Conservation (phyloP, 2,888 invertebrate genomes). For the Sinhomidia bicolor region DNA sequence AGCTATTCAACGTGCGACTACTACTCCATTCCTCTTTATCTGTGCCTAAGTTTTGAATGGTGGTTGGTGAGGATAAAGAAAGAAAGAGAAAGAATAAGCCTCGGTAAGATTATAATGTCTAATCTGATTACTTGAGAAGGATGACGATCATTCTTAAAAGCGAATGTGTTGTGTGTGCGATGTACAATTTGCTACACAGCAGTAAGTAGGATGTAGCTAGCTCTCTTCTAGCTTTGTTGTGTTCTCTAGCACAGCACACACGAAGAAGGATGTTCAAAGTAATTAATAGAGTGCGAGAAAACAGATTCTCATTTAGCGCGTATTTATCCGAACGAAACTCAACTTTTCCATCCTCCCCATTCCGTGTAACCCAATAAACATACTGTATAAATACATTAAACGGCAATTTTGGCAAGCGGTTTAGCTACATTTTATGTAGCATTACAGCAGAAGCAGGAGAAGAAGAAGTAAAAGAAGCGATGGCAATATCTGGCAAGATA, state of each 20-base stretch:
- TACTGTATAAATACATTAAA: conserved; percentile 36
- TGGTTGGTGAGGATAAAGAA: conserved; percentile 5
- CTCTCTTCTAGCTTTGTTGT: neutral
- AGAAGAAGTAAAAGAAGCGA: neutral
- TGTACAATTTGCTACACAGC: no score
- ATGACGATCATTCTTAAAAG: neutral
- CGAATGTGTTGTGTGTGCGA: conserved; percentile 1
- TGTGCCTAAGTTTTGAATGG: neutral
- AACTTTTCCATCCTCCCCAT: neutral
- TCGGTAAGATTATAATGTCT: conserved; percentile 51
- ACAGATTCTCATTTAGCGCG: conserved; percentile 14
- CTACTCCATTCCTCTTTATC: neutral
- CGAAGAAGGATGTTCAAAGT: conserved; percentile 35
- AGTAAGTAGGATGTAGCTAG: no score
- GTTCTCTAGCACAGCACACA: neutral
- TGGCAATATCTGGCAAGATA: no score
- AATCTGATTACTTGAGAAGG: conserved; percentile 53
- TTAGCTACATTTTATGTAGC: neutral
- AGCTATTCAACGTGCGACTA: neutral
- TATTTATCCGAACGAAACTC: neutral
- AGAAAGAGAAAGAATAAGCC: neutral
- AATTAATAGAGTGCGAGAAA: conserved; percentile 55
- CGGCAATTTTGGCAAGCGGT: conserved; percentile 27
- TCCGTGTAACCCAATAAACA: neutral
- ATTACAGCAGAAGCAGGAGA: neutral